Percentiles rank a stretch among this genome's conserved stretches.
Evolutionary conservation across 1,140 invertebrate genomes (phyloP).

Genomic region (Macrosteles quadrilineatus): DNA sequence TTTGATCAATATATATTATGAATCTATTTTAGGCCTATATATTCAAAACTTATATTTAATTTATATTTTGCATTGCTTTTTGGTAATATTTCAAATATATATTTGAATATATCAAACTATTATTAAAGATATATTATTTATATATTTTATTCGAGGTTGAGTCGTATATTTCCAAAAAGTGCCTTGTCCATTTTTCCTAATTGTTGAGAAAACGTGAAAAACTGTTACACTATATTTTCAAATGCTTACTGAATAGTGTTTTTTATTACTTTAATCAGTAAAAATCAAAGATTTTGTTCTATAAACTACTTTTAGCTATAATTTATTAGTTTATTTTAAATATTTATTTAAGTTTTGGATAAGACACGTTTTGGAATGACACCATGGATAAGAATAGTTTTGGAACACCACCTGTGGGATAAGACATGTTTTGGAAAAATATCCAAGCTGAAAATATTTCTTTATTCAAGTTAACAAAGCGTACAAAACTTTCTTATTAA

Average conservation of each 20-base stretch:
- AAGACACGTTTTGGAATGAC: conserved; percentile 7
- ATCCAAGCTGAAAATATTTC: not conserved
- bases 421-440: not conserved
- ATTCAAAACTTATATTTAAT: no score
- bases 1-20: no score
- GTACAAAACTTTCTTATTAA: not conserved
- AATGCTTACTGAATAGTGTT: not conserved
- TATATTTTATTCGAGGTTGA: no score
- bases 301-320: not conserved
- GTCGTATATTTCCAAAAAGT: conserved; percentile 2
- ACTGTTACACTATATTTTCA: not conserved
- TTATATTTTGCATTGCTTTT: no score
- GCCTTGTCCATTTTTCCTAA: conserved; percentile 9
- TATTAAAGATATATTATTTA: no score
- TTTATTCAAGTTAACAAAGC: not conserved
- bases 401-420: not conserved
- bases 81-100: no score
- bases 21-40: no score
- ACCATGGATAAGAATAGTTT: not conserved
- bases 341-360: not conserved
- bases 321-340: not conserved
- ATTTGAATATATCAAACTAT: no score
- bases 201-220: not conserved
- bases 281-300: not conserved
- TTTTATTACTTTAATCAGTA: not conserved